phyloP scores from a whole-genome alignment of 2,888 invertebrate genomes.

The Aromia moschata region DNA sequence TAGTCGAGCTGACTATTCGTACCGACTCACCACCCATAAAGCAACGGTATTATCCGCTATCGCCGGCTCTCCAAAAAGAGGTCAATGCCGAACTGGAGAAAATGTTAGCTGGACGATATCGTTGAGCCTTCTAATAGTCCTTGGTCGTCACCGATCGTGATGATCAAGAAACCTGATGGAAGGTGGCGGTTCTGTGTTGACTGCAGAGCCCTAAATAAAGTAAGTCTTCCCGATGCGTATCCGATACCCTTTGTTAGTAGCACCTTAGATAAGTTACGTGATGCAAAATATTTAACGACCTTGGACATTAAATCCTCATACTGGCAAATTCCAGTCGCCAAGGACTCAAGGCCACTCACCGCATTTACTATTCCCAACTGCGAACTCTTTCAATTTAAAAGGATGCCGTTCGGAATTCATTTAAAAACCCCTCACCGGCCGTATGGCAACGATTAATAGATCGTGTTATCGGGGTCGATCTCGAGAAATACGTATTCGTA shows the following conservation, averaged over 20 bases:
- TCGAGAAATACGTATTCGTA: neutral
- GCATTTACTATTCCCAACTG: constrained; percentile 43
- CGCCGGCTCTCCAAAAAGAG: constrained; percentile 10
- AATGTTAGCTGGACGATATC: constrained; percentile 43
- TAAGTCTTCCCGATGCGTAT: constrained; percentile 37
- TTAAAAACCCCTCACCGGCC: neutral
- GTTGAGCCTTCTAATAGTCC: constrained; percentile 44
- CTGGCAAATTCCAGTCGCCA: constrained; percentile 46
- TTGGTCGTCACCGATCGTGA: constrained; percentile 42
- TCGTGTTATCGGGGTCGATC: neutral
- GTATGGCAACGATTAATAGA: neutral
- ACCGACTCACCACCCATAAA: constrained; percentile 8
- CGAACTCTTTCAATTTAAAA: constrained; percentile 48
- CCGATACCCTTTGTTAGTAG: constrained; percentile 29
- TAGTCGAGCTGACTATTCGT: constrained; percentile 1
- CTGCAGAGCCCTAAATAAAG: neutral
- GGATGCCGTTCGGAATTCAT: constrained; percentile 50
- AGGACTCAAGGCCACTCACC: constrained; percentile 14
- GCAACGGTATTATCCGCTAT: constrained; percentile 20
- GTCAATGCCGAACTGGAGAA: constrained; percentile 33
- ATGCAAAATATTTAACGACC: constrained; percentile 45
- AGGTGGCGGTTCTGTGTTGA: neutral
- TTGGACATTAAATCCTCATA: constrained; percentile 49
- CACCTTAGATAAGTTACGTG: constrained; percentile 35
- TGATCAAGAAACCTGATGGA: neutral